Percentiles rank a stretch among this genome's conserved stretches.
These are phyloP conservation scores for Leptinotarsa tumamoca DNA, from an alignment of 2,888 invertebrate genomes.

Conservation along the genomic window DNA sequence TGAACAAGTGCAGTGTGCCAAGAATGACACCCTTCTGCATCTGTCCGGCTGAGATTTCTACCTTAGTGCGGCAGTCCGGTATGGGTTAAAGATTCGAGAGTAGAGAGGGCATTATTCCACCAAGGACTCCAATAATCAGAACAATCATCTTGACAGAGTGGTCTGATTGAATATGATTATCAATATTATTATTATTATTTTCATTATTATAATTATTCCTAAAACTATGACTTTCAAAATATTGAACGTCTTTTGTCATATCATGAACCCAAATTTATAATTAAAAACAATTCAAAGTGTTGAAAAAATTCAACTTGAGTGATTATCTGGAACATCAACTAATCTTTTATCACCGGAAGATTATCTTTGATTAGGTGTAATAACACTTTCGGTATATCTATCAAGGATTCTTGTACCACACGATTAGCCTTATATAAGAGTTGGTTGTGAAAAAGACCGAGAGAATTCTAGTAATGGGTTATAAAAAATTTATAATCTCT, in stretches of 20 bases:
- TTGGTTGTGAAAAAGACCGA: background rate
- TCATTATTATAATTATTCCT: too few species aligned
- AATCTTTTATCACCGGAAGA: slow-evolving; percentile 2
- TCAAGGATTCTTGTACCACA: background rate
- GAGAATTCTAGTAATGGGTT: slow-evolving; percentile 1
- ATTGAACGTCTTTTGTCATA: background rate
- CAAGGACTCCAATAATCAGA: too few species aligned
- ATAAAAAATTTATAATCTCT: background rate
- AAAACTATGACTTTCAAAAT: background rate
- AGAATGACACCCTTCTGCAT: too few species aligned
- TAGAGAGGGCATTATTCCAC: too few species aligned
- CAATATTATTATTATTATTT: too few species aligned
- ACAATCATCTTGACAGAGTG: too few species aligned
- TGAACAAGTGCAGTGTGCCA: too few species aligned
- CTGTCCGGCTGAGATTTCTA: too few species aligned
- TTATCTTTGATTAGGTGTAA: slow-evolving; percentile 15
- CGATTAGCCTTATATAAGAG: slow-evolving; percentile 6
- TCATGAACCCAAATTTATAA: background rate
- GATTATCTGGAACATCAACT: slow-evolving; percentile 21
- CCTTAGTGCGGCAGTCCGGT: too few species aligned
- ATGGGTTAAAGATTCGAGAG: too few species aligned
- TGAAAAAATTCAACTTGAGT: slow-evolving; percentile 18
- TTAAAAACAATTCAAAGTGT: slow-evolving; percentile 10
- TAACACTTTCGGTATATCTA: background rate
- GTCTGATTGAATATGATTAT: too few species aligned